Conservation (phyloP, 2,113 vertebrate species). For the Piaya cayana region DNA sequence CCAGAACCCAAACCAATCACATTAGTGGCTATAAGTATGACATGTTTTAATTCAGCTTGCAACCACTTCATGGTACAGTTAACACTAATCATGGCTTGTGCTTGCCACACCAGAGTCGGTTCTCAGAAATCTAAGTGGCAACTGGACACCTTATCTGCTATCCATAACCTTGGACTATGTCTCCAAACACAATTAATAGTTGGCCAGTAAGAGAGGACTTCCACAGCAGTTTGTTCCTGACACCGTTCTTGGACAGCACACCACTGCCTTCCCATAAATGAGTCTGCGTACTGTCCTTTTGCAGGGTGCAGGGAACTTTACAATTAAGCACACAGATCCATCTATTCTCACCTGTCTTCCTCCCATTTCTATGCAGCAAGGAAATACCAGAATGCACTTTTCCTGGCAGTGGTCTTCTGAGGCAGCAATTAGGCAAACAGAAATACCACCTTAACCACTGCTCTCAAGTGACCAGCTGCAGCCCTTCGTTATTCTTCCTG, state of each 20-base stretch:
- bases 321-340: background rate
- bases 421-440: background rate
- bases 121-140: background rate
- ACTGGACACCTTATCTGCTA: background rate
- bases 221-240: background rate
- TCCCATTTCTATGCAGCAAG: background rate
- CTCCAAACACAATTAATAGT: background rate
- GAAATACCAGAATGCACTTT: background rate
- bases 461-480: background rate
- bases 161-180: background rate
- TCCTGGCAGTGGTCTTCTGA: background rate
- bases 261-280: background rate
- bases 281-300: background rate
- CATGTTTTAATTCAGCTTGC: constrained; percentile 23
- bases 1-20: background rate
- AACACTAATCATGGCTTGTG: constrained; percentile 20
- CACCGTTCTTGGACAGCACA: background rate
- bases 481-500: background rate
- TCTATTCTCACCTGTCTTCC: background rate
- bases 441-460: background rate
- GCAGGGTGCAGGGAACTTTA: background rate
- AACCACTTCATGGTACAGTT: background rate
- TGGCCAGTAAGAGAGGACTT: background rate
- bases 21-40: background rate
- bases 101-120: background rate